These are phyloP conservation scores for Cephonodes hylas DNA, from an alignment of 2,888 invertebrate species.

Conservation along the genomic window DNA sequence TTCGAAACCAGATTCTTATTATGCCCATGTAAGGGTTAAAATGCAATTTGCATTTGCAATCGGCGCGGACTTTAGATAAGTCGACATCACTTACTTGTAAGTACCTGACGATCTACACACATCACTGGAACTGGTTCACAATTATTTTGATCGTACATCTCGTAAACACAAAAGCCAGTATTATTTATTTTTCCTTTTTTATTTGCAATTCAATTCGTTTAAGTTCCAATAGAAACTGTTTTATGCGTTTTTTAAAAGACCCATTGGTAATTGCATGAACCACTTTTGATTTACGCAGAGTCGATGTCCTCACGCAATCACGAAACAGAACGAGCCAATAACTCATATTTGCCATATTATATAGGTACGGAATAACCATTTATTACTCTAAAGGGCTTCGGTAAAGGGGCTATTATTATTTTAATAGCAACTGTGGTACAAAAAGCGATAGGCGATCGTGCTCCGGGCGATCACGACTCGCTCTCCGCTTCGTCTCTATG, in stretches of 20 bases:
- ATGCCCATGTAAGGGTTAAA: slow-evolving; percentile 4
- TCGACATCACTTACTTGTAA: not conserved
- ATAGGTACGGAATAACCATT: slow-evolving; percentile 10
- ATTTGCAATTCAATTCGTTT: not conserved
- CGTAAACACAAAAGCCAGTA: not conserved
- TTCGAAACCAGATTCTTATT: not conserved
- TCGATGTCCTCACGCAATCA: not conserved
- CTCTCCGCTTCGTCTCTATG: slow-evolving; percentile 32
- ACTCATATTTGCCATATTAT: slow-evolving; percentile 1
- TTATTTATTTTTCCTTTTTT: not conserved
- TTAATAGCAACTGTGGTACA: slow-evolving; percentile 45
- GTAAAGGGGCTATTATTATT: slow-evolving; percentile 50
- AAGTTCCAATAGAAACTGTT: not conserved
- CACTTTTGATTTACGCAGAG: not conserved
- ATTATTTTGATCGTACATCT: not conserved
- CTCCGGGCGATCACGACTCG: slow-evolving; percentile 51
- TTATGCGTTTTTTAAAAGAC: not conserved
- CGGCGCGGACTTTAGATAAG: not conserved
- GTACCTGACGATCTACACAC: not conserved
- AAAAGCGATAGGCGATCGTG: slow-evolving; percentile 48
- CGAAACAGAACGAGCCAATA: not conserved
- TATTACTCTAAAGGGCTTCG: slow-evolving; percentile 32
- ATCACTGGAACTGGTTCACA: not conserved
- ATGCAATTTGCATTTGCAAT: not conserved
- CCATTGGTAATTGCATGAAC: not conserved